Base-by-base conservation (phyloP, 2,888 invertebrate genomes). In the Cenopis cana region DNA sequence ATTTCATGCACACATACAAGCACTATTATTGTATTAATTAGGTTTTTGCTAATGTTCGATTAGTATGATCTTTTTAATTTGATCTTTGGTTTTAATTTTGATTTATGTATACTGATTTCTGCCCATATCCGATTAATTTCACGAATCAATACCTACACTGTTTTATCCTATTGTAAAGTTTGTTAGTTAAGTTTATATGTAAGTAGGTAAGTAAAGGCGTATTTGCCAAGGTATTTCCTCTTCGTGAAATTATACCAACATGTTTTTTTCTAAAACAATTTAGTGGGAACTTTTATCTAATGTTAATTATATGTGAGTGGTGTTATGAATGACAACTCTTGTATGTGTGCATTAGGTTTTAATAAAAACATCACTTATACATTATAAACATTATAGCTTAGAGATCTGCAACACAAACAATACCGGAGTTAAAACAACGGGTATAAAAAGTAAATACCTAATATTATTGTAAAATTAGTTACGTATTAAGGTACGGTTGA, bases 301-400 rank as follows among this genome's bases (percentile, higher is more conserved):
- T 46, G n/a, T 46, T n/a, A 46, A 46, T 46, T n/a, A 46, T 50
- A 0, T 38, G 52, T 46, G 9, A 61, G 56, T 55, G 59, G 41
- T 10, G 33, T 52, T 64, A 50, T 29, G 18, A 69, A 69, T 69
- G 20, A 65, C 4, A 55, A 71, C 66, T 50, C 50, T 59, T 50
- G 60, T 59, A 38, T 61, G 57, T 72, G 72, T 72, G 72, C 72
- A 72, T 68, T 68, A 52, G 4, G n/a, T 68, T 72, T 72, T 72
- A 72, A 68, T 72, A 59, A 72, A 68, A 72, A 4, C 24, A 36
- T 55, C 17, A 36, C 57, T 72, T 64, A 68, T 68, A 67, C 49
- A 59, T 56, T 67, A 62, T 68, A 61, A 57, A 57, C 62, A 56
- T 12, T 71, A 62, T 33, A 59, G 49, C 46, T 50, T 59, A 71